Evolutionary conservation across 2,797 vertebrate species (phyloP).

Genomic region (Spheniscus humboldti): DNA sequence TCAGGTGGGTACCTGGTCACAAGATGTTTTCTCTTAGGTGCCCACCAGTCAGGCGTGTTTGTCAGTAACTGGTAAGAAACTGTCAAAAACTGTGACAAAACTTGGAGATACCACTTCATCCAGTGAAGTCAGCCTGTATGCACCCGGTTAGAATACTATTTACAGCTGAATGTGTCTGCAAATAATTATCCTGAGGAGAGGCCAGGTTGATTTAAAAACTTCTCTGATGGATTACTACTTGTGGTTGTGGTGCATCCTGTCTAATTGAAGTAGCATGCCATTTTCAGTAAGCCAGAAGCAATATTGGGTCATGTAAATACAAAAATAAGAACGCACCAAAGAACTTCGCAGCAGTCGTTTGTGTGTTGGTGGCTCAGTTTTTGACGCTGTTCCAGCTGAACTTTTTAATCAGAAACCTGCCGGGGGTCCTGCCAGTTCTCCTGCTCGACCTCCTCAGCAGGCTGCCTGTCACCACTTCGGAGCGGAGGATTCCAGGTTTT

Average conservation of each 20-base stretch:
- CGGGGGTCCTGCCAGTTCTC: neutral
- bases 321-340: neutral
- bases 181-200: neutral
- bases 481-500: neutral
- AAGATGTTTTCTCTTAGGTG: neutral
- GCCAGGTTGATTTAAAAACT: neutral
- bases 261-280: neutral
- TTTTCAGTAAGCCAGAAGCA: neutral
- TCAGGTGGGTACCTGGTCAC: neutral
- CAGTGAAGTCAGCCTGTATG: neutral
- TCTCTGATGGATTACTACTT: neutral
- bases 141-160: neutral
- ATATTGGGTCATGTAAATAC: neutral
- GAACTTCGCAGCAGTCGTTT: neutral
- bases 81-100: neutral
- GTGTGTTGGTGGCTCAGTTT: neutral
- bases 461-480: neutral
- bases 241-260: neutral
- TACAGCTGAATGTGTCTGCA: neutral
- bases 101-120: neutral
- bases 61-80: neutral
- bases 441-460: neutral
- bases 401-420: neutral
- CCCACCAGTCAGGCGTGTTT: neutral
- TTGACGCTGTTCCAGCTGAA: neutral